Conservation (phyloP, 2,797 vertebrate species). For the Diglossa cyanea region DNA sequence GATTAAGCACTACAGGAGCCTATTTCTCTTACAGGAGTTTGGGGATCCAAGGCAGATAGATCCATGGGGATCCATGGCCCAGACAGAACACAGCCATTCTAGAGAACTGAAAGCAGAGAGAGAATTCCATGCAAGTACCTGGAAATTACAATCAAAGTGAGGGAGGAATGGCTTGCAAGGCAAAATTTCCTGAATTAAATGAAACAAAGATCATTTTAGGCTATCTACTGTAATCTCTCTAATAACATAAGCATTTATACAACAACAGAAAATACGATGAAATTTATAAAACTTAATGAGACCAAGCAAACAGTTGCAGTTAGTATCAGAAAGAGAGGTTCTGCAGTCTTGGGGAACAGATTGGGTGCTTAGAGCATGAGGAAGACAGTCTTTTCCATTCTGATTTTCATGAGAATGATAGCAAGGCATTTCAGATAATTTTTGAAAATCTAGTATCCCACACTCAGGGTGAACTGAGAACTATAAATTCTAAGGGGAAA, state of each 20-base stretch:
- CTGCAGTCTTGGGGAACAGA: background rate
- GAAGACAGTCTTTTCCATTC: background rate
- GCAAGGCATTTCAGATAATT: background rate
- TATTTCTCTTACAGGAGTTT: background rate
- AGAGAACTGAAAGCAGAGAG: background rate
- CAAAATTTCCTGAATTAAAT: background rate
- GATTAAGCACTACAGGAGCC: background rate
- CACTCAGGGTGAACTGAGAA: background rate
- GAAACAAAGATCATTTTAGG: background rate
- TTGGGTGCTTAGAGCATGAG: background rate
- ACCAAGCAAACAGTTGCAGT: background rate
- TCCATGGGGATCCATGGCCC: background rate
- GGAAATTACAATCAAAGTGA: background rate
- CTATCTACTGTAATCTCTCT: background rate
- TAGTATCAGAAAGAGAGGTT: background rate
- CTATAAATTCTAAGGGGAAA: background rate
- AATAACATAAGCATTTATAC: background rate
- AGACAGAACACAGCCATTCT: background rate
- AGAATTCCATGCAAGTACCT: background rate
- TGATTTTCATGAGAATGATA: background rate
- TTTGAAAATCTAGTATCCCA: background rate
- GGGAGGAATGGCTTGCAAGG: background rate
- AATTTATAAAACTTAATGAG: background rate
- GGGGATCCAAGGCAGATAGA: background rate
- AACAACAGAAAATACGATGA: background rate